A percentile compares a stretch with the other conserved stretches of the same genome.
Conservation (phyloP, 1,140 invertebrate species). For the Venustaconcha ellipsiformis region DNA sequence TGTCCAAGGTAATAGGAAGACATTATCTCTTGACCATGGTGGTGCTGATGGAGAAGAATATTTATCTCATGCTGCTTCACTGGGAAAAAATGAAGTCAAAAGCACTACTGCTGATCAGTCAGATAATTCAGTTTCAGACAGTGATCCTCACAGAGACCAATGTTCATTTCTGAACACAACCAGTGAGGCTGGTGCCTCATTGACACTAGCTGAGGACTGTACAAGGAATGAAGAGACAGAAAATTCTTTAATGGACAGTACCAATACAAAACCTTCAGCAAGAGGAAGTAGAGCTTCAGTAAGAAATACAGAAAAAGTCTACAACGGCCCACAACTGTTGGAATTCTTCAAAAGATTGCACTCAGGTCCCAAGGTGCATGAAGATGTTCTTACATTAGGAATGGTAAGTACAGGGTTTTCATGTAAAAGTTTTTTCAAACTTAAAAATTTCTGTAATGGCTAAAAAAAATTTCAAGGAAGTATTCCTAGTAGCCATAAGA, state of each 20-base stretch:
- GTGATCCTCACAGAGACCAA: too few relatives aligned
- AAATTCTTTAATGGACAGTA: too few relatives aligned
- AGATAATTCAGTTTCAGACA: too few relatives aligned
- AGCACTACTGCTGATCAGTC: background rate
- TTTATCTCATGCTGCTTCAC: background rate
- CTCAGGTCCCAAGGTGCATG: conserved; percentile 71
- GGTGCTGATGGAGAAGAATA: background rate
- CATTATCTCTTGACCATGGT: background rate
- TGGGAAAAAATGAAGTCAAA: background rate
- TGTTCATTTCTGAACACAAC: too few relatives aligned
- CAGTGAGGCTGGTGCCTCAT: too few relatives aligned
- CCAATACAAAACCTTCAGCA: too few relatives aligned
- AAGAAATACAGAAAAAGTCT: conserved; percentile 10
- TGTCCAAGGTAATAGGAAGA: background rate
- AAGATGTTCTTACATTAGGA: conserved; percentile 82
- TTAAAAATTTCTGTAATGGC: too few relatives aligned
- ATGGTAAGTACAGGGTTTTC: conserved; percentile 73
- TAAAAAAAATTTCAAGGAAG: too few relatives aligned
- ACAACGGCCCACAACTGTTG: conserved; percentile 70
- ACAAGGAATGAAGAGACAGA: too few relatives aligned
- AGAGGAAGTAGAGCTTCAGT: background rate
- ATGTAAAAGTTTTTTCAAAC: background rate
- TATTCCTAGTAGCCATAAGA: too few relatives aligned
- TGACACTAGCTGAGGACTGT: too few relatives aligned
- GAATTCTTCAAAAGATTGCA: conserved; percentile 79